Evolutionary conservation across 2,888 invertebrate species (phyloP).

Genomic region (Ichneumoninae sp.): DNA sequence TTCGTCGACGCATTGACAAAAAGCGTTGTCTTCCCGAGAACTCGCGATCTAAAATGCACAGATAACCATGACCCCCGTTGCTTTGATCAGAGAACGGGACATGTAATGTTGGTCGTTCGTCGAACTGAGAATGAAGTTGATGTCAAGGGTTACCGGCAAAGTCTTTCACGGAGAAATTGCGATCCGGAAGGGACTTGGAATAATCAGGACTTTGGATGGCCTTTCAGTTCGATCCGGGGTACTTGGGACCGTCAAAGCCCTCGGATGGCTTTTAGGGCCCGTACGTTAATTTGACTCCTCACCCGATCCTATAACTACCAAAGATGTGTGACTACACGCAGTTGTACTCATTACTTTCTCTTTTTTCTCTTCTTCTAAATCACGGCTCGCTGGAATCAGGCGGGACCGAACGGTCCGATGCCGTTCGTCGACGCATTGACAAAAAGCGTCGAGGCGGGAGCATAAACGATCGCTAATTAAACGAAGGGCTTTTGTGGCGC

Average conservation of each 20-base stretch:
- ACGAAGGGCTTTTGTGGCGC: conserved; percentile 64
- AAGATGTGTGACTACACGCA: too few relatives aligned
- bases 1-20: conserved; percentile 61
- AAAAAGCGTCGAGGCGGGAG: conserved; percentile 70
- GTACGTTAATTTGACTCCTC: too few relatives aligned
- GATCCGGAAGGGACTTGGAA: too few relatives aligned
- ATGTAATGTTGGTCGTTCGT: background rate
- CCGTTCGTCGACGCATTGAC: conserved; percentile 53
- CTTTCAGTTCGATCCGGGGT: too few relatives aligned
- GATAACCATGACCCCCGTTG: background rate
- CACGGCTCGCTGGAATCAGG: conserved; percentile 55
- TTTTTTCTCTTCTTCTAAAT: conserved; percentile 29
- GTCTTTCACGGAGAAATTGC: too few relatives aligned
- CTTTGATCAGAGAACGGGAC: background rate
- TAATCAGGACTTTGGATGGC: too few relatives aligned
- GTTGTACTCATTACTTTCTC: background rate
- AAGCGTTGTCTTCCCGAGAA: conserved; percentile 87
- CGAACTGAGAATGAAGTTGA: conserved; percentile 37
- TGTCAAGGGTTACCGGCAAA: background rate
- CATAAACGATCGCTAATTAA: conserved; percentile 77
- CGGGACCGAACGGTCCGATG: conserved; percentile 52
- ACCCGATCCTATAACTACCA: too few relatives aligned
- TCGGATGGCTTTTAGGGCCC: too few relatives aligned
- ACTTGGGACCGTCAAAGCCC: too few relatives aligned
- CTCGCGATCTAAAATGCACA: conserved; percentile 86